Base-by-base conservation (phyloP, 30 jellyfish, hydroid and myxozoan species). In the Hydractinia symbiolongicarpus region DNA sequence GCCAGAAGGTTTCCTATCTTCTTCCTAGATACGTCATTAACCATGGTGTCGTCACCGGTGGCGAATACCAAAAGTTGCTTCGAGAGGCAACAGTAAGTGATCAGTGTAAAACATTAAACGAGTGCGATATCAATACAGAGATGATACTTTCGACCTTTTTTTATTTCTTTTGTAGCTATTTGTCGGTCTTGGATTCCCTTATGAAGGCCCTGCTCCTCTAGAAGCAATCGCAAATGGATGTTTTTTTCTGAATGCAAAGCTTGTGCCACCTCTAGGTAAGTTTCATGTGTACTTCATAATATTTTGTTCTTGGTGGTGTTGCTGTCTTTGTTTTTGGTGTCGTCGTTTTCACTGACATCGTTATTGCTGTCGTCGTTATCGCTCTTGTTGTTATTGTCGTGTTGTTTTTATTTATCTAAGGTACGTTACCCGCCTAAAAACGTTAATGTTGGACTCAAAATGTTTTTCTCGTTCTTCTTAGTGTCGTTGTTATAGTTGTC, bases 121-220 rank as follows among this genome's bases (percentile, higher is more conserved):
- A 30, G 44, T 30, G 0, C 44, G 44, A 30, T 30, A 30, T 30
- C 44, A 30, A 0, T 30, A 30, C 44, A 30, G 44, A 30, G 44
- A 30, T 30, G 44, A 30, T 30, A 30, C 44, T 30, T 30, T 30
- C 44, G 44, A 30, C 44, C 44, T 30, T 30, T 30, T 68, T 68
- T 21, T 68, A 14, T 68, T 14, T 14, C 30, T 60, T 13, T 68
- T 72, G 8, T 72, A 93, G 99, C 91, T 94, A 4, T 94, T 94
- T 67, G 95, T 94, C 79, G 99, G 99, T 10, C 83, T 94, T 86
- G 99, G 99, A 5, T 94, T 94, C 67, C 99, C 99, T 10, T 94
- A 84, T 67, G 99, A 94, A 73, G 99, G 99, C 49, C 99, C 99
- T 5, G 99, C 99, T 0, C 99, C 99, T 5, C 89, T 94, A 5